phyloP scores from a whole-genome alignment of 2,888 invertebrate genomes.

The Leucoma salicis region DNA sequence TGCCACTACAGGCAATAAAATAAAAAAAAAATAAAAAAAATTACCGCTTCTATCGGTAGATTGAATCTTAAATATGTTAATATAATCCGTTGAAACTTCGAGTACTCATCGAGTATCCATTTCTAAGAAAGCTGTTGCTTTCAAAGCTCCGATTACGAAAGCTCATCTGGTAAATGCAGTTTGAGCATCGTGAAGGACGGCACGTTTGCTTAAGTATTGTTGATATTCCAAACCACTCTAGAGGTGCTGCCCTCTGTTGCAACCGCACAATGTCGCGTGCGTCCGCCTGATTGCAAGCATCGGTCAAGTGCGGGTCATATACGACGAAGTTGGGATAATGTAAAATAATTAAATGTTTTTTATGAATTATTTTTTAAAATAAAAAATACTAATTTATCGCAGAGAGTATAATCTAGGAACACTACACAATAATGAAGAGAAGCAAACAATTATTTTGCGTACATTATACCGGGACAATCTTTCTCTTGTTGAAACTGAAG shows the following conservation, averaged over 20 bases:
- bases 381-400: too few relatives aligned
- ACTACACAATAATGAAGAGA: too few relatives aligned
- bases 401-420: too few relatives aligned
- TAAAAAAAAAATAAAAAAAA: too few relatives aligned
- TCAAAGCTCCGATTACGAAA: slow-evolving; percentile 59
- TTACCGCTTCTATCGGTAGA: slow-evolving; percentile 18
- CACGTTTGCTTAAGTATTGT: slow-evolving; percentile 67
- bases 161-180: slow-evolving; percentile 72
- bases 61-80: slow-evolving; percentile 25
- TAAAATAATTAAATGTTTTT: too few relatives aligned
- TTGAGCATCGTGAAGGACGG: slow-evolving; percentile 45
- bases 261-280: slow-evolving; percentile 69
- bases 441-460: too few relatives aligned
- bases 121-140: slow-evolving; percentile 49
- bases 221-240: slow-evolving; percentile 72
- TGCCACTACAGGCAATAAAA: too few relatives aligned
- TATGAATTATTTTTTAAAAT: too few relatives aligned
- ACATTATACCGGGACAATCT: too few relatives aligned
- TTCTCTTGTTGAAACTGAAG: too few relatives aligned
- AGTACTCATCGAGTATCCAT: slow-evolving; percentile 55
- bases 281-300: slow-evolving; percentile 66
- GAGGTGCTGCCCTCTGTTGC: slow-evolving; percentile 53
- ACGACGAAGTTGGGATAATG: slow-evolving; percentile 38
- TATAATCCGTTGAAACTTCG: slow-evolving; percentile 35
- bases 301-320: slow-evolving; percentile 40